These are phyloP conservation scores for Chaetorhynchus papuensis DNA, from an alignment of 2,113 vertebrate species.

Conservation along the genomic window DNA sequence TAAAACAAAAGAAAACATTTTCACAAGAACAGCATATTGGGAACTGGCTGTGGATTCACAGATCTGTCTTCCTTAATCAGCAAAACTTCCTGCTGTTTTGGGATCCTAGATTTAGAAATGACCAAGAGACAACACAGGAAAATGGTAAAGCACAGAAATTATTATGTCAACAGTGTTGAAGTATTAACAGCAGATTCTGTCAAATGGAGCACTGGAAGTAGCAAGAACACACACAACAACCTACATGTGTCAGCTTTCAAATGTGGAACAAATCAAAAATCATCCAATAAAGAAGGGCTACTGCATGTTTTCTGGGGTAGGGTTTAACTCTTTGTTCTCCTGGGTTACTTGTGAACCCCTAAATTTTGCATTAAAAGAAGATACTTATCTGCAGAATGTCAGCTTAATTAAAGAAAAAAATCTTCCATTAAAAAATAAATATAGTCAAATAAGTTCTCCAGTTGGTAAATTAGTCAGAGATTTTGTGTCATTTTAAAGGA, in stretches of 20 bases:
- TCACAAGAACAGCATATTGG: background rate
- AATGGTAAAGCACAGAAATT: background rate
- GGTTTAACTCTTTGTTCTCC: background rate
- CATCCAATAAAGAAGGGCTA: background rate
- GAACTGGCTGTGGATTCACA: background rate
- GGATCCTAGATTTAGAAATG: background rate
- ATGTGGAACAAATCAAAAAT: background rate
- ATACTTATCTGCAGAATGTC: background rate
- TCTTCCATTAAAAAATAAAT: background rate
- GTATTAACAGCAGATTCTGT: background rate
- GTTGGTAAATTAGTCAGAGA: background rate
- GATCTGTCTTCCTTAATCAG: background rate
- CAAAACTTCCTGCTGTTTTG: background rate
- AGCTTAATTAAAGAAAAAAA: background rate
- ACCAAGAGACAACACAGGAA: background rate
- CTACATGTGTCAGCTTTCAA: background rate
- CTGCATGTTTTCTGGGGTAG: background rate
- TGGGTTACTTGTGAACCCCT: background rate
- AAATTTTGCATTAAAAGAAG: background rate
- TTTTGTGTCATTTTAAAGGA: background rate
- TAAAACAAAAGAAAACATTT: background rate
- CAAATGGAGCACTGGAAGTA: background rate
- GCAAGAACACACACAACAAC: background rate
- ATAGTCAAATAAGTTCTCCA: background rate
- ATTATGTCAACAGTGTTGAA: background rate